Evolutionary conservation across 2,888 invertebrate genomes (phyloP).

Genomic region (Minunthozetes semirufus): DNA sequence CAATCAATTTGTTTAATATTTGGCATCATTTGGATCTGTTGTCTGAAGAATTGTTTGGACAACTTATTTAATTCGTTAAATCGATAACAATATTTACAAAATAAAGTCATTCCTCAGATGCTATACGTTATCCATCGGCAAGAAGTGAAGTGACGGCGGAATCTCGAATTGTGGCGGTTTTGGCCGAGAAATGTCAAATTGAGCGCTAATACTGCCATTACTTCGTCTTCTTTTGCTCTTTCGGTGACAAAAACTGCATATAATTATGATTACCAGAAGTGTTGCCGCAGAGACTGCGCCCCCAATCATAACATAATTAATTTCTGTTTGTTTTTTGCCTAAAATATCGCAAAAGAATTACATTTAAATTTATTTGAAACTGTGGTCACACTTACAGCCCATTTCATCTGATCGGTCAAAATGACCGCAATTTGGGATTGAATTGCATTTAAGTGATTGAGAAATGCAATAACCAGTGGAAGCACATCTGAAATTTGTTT

Average conservation of each 20-base stretch:
- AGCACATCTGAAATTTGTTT: slow-evolving; percentile 59
- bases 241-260: slow-evolving; percentile 56
- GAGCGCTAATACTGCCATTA: slow-evolving; percentile 27
- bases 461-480: slow-evolving; percentile 71
- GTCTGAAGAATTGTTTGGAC: neutral
- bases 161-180: slow-evolving; percentile 28
- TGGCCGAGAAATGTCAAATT: slow-evolving; percentile 31
- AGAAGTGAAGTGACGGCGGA: slow-evolving; percentile 30
- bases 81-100: neutral
- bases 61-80: neutral
- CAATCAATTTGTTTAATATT: neutral
- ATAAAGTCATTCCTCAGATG: neutral
- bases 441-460: slow-evolving; percentile 66
- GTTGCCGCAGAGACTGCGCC: slow-evolving; percentile 52
- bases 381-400: slow-evolving; percentile 58
- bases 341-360: neutral
- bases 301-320: slow-evolving; percentile 57
- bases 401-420: slow-evolving; percentile 66
- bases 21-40: neutral
- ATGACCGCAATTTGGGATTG: slow-evolving; percentile 75
- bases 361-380: neutral
- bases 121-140: slow-evolving; percentile 33
- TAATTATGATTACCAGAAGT: slow-evolving; percentile 51
- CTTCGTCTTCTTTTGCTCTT: slow-evolving; percentile 44
- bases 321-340: slow-evolving; percentile 54